Evolutionary conservation across 2,797 vertebrate genomes (phyloP).

Genomic region (Carcharodon carcharias): DNA sequence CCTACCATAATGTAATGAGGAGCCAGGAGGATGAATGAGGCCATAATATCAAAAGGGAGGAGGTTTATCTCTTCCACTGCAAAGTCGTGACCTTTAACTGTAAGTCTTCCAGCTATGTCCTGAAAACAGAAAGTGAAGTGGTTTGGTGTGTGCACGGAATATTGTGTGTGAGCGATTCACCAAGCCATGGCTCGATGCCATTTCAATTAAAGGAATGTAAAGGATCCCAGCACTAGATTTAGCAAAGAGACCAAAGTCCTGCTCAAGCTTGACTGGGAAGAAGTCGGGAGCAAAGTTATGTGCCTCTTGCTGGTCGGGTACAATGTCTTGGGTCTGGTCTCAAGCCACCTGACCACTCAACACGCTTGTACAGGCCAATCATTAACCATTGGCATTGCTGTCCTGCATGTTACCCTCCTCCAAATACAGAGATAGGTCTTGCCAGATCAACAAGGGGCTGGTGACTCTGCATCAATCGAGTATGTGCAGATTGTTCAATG

Average conservation of each 20-base stretch:
- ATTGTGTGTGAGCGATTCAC: background rate
- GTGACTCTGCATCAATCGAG: background rate
- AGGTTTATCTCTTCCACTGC: constrained; percentile 68
- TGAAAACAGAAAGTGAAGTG: constrained; percentile 48
- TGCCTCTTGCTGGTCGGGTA: background rate
- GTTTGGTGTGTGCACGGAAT: background rate
- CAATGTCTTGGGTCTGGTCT: background rate
- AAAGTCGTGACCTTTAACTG: constrained; percentile 68
- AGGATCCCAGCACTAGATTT: background rate
- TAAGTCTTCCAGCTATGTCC: constrained; percentile 73
- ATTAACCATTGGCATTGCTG: background rate
- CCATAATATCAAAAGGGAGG: constrained; percentile 70
- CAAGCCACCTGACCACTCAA: background rate
- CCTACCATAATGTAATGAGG: constrained; percentile 78
- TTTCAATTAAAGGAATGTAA: background rate
- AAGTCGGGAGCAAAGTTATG: background rate
- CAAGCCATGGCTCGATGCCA: background rate
- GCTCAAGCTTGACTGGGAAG: background rate
- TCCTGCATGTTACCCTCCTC: background rate
- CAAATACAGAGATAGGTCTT: background rate
- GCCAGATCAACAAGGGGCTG: background rate
- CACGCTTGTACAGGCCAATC: background rate
- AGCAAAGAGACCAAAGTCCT: background rate
- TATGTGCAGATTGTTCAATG: background rate
- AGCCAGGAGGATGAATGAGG: constrained; percentile 85